Percentiles rank a stretch among this genome's conserved stretches.
These are phyloP conservation scores for Falco concolor DNA, from an alignment of 2,797 vertebrate genomes.

Conservation along the genomic window DNA sequence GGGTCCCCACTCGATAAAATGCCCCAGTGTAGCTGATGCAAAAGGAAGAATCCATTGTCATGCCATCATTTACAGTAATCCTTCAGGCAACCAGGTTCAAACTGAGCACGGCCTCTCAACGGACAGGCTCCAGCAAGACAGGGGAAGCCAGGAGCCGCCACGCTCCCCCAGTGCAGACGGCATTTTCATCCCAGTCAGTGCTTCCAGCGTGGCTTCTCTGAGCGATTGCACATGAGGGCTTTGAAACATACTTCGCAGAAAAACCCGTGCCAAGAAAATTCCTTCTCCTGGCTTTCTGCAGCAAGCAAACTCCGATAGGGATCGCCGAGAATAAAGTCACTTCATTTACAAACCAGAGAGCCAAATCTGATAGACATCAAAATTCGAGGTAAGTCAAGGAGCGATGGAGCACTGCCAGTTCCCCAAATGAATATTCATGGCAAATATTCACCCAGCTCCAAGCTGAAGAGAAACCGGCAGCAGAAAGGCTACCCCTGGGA, in stretches of 20 bases:
- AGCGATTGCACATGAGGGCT: neutral
- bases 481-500: neutral
- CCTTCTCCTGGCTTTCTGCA: neutral
- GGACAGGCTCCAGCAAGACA: neutral
- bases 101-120: neutral
- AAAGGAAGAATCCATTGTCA: neutral
- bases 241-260: rapidly evolving
- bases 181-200: neutral
- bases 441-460: neutral
- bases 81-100: neutral
- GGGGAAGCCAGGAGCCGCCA: rapidly evolving
- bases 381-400: neutral
- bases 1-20: neutral
- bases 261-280: neutral
- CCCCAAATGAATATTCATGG: slow-evolving; percentile 24
- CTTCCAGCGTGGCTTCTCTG: neutral
- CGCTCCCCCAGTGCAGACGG: neutral
- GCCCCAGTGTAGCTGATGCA: rapidly evolving
- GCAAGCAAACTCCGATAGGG: neutral
- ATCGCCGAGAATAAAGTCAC: neutral
- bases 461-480: neutral
- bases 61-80: neutral
- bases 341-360: neutral
- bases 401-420: neutral
- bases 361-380: neutral